Percentiles rank a stretch among this genome's conserved stretches.
phyloP scores from a whole-genome alignment of 2,113 vertebrate species.

The Zosterops pallidus region DNA sequence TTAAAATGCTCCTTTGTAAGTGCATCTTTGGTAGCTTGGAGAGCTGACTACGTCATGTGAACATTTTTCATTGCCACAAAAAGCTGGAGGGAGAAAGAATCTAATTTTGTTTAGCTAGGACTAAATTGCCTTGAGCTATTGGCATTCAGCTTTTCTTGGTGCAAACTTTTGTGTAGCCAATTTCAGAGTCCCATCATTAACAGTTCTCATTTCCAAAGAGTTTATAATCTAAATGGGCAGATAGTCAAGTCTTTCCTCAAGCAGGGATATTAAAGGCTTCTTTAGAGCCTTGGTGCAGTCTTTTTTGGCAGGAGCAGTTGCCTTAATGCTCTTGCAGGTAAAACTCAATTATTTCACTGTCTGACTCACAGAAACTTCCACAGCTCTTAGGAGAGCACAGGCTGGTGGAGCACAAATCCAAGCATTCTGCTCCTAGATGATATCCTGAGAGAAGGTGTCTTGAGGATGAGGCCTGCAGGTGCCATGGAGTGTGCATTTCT shows the following conservation, averaged over 20 bases:
- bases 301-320: not conserved
- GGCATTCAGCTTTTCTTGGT: not conserved
- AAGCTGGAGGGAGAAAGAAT: not conserved
- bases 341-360: not conserved
- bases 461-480: not conserved
- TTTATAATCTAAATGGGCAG: not conserved
- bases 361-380: not conserved
- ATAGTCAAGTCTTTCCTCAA: not conserved
- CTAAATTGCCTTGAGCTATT: not conserved
- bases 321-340: not conserved
- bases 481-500: not conserved
- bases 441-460: not conserved
- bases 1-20: slow-evolving; percentile 32
- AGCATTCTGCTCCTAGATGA: not conserved
- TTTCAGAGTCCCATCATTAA: not conserved
- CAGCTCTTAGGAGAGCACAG: not conserved
- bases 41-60: not conserved
- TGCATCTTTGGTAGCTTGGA: not conserved
- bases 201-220: not conserved
- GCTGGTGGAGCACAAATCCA: not conserved
- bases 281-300: not conserved
- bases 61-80: not conserved
- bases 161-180: not conserved
- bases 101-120: not conserved
- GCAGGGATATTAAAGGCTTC: not conserved